These are phyloP conservation scores for Galendromus occidentalis DNA, from an alignment of 1,140 invertebrate species.

Conservation along the genomic window DNA sequence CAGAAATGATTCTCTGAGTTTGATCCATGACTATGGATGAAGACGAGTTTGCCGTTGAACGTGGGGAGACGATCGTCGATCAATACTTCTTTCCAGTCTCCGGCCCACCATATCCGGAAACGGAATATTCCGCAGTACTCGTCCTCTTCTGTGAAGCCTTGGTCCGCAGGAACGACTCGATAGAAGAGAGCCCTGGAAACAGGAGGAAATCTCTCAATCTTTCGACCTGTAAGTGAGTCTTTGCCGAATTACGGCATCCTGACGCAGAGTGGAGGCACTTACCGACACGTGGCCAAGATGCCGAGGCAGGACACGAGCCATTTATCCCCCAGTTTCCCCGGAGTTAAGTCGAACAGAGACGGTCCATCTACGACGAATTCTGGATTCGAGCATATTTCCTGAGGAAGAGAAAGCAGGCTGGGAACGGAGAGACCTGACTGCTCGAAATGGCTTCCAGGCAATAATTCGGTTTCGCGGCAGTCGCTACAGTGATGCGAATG, in stretches of 20 bases:
- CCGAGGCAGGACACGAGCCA: slow-evolving; percentile 77
- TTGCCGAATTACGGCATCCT: no score
- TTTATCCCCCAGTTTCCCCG: slow-evolving; percentile 70
- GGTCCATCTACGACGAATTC: slow-evolving; percentile 55
- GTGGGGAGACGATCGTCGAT: slow-evolving; percentile 89
- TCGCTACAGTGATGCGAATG: no score
- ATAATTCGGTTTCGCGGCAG: no score
- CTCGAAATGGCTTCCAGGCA: no score
- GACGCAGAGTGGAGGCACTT: not conserved
- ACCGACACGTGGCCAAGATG: slow-evolving; percentile 33
- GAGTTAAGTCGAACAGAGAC: slow-evolving; percentile 54
- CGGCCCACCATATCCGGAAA: slow-evolving; percentile 87
- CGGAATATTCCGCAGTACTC: slow-evolving; percentile 53
- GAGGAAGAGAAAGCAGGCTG: slow-evolving; percentile 28
- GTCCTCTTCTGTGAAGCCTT: slow-evolving; percentile 41
- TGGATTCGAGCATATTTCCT: slow-evolving; percentile 53
- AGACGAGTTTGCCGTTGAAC: slow-evolving; percentile 69
- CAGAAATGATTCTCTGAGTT: slow-evolving; percentile 72
- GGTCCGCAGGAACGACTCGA: slow-evolving; percentile 80
- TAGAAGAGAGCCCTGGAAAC: slow-evolving; percentile 73
- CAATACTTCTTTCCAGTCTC: slow-evolving; percentile 82
- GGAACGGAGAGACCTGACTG: no score
- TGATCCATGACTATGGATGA: slow-evolving; percentile 47
- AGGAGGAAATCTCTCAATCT: no score
- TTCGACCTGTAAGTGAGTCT: no score